Percentiles rank a stretch among this genome's conserved stretches.
Conservation (phyloP, 1,140 invertebrate species). For the Doryteuthis pealeii region DNA sequence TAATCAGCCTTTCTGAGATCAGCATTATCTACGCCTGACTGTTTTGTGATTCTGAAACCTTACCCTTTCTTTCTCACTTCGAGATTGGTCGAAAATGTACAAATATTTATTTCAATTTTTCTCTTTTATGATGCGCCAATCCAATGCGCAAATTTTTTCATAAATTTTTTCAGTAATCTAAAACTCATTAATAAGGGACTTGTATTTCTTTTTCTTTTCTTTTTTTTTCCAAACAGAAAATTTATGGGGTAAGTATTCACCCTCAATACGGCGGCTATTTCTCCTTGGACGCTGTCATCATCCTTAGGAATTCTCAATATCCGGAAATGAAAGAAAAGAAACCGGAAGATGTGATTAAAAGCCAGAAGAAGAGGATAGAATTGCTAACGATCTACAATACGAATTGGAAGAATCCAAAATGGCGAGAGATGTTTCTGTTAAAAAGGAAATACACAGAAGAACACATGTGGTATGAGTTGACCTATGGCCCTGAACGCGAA, state of each 20-base stretch:
- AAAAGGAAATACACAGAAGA: slow-evolving; percentile 62
- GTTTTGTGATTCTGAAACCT: no score
- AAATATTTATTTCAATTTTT: no score
- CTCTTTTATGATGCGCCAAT: no score
- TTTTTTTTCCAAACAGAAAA: slow-evolving; percentile 51
- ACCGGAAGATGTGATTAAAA: slow-evolving; percentile 53
- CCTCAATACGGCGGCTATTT: slow-evolving; percentile 68
- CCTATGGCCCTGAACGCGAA: no score
- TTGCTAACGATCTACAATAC: slow-evolving; percentile 63
- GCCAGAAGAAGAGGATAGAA: slow-evolving; percentile 49
- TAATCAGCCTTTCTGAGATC: no score
- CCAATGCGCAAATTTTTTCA: no score
- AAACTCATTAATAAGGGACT: no score
- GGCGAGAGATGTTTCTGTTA: slow-evolving; percentile 61
- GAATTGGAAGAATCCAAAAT: slow-evolving; percentile 61
- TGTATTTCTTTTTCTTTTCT: no score
- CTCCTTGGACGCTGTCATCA: slow-evolving; percentile 64
- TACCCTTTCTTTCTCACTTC: no score
- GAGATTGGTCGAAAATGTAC: no score
- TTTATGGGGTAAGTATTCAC: slow-evolving; percentile 65
- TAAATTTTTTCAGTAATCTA: no score
- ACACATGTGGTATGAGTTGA: slow-evolving; percentile 45
- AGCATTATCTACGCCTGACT: no score
- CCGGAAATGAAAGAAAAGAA: slow-evolving; percentile 41
- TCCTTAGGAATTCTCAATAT: slow-evolving; percentile 58